phyloP scores from a whole-genome alignment of 2,888 invertebrate genomes.

The Noctua janthina region DNA sequence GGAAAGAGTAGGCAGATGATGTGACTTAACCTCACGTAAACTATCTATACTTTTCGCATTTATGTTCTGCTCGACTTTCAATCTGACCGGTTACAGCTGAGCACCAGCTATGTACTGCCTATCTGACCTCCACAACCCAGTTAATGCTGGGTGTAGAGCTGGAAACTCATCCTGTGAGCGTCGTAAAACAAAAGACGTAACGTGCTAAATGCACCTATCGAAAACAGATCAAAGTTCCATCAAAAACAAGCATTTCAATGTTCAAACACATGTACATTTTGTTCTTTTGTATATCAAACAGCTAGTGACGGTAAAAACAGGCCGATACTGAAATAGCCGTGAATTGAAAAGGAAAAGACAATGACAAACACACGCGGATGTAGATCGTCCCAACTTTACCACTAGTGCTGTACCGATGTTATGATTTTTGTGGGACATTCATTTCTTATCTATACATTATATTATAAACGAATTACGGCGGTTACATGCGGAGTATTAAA shows the following conservation, averaged over 20 bases:
- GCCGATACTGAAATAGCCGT: slow-evolving; percentile 37
- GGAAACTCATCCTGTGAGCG: background rate
- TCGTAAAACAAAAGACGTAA: background rate
- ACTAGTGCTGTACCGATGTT: slow-evolving; percentile 41
- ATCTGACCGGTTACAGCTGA: background rate
- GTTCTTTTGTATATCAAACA: background rate
- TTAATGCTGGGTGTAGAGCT: background rate
- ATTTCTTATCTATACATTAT: too few species aligned
- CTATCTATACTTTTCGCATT: background rate
- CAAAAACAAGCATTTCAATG: background rate
- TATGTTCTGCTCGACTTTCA: background rate
- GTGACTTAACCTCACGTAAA: background rate
- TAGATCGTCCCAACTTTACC: slow-evolving; percentile 47
- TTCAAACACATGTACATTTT: background rate
- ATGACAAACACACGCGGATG: slow-evolving; percentile 50
- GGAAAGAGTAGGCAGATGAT: background rate
- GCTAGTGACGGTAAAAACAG: slow-evolving; percentile 21
- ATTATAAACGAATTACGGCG: too few species aligned
- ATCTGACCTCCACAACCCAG: background rate
- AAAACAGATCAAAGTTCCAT: background rate
- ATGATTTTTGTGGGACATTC: slow-evolving; percentile 2
- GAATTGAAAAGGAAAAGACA: slow-evolving; percentile 59
- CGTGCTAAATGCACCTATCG: background rate
- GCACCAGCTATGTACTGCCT: background rate
- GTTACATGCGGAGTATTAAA: too few species aligned